Conservation (phyloP, 2,888 invertebrate genomes). For the Drosophila suboccidentalis region DNA sequence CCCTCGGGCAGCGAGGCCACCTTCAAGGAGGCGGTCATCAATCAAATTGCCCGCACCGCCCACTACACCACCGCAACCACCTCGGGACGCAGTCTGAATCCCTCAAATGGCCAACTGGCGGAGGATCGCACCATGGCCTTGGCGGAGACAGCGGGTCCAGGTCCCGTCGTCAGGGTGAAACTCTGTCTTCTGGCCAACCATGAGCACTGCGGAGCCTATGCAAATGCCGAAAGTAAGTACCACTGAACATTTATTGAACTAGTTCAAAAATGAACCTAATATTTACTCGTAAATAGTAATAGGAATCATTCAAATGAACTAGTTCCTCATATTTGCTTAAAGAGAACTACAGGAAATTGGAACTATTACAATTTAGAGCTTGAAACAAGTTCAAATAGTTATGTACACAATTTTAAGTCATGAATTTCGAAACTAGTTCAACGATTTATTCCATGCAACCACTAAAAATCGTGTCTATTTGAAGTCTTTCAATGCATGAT, state of each 20-base stretch:
- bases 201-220: conserved; percentile 93
- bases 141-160: conserved; percentile 86
- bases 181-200: conserved; percentile 93
- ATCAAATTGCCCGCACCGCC: conserved; percentile 85
- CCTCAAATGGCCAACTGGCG: conserved; percentile 84
- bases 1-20: conserved; percentile 90
- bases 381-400: no score
- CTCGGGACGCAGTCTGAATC: conserved; percentile 33
- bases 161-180: conserved; percentile 91
- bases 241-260: neutral
- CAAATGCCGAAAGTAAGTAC: conserved; percentile 91
- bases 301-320: neutral
- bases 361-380: no score
- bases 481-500: no score
- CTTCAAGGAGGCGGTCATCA: conserved; percentile 90
- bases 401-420: no score
- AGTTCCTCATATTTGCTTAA: neutral
- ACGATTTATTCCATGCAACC: no score
- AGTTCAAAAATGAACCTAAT: neutral
- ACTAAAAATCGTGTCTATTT: no score
- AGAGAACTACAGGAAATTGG: no score
- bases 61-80: conserved; percentile 72
- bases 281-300: no score
- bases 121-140: conserved; percentile 88
- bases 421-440: no score